Evolutionary conservation across 2,888 invertebrate species (phyloP), one percentile per base, ranked within the genome.

Genomic region (Lampropteryx suffumata): DNA sequence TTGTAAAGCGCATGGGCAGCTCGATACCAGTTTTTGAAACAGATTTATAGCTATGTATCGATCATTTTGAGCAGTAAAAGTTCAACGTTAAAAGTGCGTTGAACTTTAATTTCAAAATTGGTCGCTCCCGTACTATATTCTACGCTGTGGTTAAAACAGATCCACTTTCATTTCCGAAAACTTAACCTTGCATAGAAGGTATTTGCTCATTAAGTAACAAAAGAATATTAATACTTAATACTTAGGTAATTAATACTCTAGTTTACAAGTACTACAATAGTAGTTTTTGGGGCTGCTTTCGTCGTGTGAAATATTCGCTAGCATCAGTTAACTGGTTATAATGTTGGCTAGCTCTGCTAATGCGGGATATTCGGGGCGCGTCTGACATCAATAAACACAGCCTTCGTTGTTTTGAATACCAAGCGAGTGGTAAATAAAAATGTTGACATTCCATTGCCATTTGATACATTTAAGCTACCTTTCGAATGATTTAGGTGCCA

Each of bases 301-400:
- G 2, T 17, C 17, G 4, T 2, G 17, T 4, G 2, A 17, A 17
- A 3, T 17, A 2, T 17, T 3, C 17, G 3, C 17, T 17, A 17
- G 17, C 17, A 17, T n/a, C n/a, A n/a, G n/a, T n/a, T n/a, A n/a
- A n/a, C 17, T 17, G 4, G 17, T 17, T 17, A 17, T 17, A 58
- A 53, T 48, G 63, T 64, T 62, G 42, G 17, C 11, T 14, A 62
- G 40, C 42, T 35, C 67, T 66, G 64, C 8, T 37, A 52, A 49
- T 21, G 59, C 35, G 45, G 24, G 40, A 54, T 84, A 89, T 89
- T 84, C 85, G 73, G 81, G 79, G 67, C 84, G 79, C 85, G 81
- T 74, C 63, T 62, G 65, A 57, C 57, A 70, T 67, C 69, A 77
- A 81, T 76, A 83, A 82, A 82, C 79, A 82, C 79, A 87, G 68